Percentiles rank a stretch among this genome's conserved stretches.
Evolutionary conservation across 1,140 invertebrate species (phyloP).

Genomic region (Rhopalosiphum maidis): DNA sequence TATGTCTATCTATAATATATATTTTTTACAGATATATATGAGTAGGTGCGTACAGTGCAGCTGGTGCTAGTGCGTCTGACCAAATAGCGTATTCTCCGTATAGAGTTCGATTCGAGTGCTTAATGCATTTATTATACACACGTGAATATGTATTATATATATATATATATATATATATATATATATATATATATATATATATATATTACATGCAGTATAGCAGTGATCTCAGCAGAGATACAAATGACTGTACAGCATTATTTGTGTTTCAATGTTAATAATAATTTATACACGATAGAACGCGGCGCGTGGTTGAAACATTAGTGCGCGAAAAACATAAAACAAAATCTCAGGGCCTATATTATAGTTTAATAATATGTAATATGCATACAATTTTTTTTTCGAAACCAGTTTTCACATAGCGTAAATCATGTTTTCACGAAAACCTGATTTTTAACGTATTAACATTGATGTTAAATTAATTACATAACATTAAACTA

Average conservation of each 20-base stretch:
- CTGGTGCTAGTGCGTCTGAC: not conserved
- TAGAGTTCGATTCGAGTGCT: not conserved
- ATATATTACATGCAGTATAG: not conserved
- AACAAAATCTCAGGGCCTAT: constrained; percentile 7
- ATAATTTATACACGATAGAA: not conserved
- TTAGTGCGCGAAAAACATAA: constrained; percentile 11
- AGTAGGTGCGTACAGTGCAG: not conserved
- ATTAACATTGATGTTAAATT: constrained; percentile 24
- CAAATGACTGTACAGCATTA: not conserved
- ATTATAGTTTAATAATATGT: not conserved
- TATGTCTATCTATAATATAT: not conserved
- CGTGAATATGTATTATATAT: not conserved
- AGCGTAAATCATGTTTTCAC: not conserved
- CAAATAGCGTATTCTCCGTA: not conserved
- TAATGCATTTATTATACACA: constrained; percentile 10
- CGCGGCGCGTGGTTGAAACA: not conserved
- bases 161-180: not conserved
- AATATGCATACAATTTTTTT: not conserved
- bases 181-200: not conserved
- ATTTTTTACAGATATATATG: not conserved
- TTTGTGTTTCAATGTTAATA: not conserved
- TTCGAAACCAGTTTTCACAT: not conserved
- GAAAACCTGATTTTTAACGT: not conserved
- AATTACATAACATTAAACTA: not conserved
- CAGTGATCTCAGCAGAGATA: not conserved